These are phyloP conservation scores for Notarius lentiginosus DNA, from an alignment of 2,113 vertebrate species.

Conservation along the genomic window DNA sequence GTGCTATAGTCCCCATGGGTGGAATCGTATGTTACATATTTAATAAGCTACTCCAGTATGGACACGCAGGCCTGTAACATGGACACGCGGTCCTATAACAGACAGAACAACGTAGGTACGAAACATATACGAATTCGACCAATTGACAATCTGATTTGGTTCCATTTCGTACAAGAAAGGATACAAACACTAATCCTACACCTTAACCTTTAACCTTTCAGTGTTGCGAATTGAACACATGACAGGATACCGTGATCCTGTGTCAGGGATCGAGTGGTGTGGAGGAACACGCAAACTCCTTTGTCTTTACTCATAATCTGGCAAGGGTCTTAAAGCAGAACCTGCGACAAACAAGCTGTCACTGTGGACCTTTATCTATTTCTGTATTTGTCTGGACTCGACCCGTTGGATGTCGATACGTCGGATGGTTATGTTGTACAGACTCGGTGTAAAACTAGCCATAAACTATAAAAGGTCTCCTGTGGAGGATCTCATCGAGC, in stretches of 20 bases:
- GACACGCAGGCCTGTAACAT: no score
- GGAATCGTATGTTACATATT: not conserved
- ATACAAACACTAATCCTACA: not conserved
- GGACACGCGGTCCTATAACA: no score
- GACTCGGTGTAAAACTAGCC: conserved; percentile 1
- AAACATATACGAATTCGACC: not conserved
- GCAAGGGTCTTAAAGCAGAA: conserved; percentile 9
- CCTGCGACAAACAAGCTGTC: not conserved
- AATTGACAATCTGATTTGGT: not conserved
- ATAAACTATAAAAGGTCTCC: conserved; percentile 12
- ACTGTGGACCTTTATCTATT: not conserved
- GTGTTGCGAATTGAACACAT: not conserved
- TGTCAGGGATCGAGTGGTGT: not conserved
- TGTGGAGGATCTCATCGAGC: not conserved
- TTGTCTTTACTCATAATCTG: not conserved
- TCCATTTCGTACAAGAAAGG: no score
- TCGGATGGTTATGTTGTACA: conserved; percentile 1
- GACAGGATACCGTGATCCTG: no score
- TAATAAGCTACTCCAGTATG: not conserved
- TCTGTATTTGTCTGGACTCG: conserved; percentile 1
- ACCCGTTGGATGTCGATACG: not conserved
- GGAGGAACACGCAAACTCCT: not conserved
- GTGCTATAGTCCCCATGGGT: not conserved
- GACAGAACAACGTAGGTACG: no score
- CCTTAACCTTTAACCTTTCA: not conserved